phyloP scores from a whole-genome alignment of 2,888 invertebrate species.

The Hermaeophaga mercurialis region DNA sequence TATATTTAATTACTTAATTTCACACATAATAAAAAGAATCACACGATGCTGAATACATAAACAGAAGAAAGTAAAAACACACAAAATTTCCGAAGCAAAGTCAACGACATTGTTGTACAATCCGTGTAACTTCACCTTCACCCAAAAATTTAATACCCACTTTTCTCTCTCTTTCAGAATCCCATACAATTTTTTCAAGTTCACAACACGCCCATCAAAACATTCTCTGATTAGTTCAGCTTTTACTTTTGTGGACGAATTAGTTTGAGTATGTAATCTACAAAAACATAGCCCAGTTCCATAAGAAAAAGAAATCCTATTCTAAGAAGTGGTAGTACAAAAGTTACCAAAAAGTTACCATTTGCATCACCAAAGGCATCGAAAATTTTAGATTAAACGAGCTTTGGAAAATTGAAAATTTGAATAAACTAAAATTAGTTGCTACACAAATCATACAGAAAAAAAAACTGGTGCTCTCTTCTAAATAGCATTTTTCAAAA shows the following conservation, averaged over 20 bases:
- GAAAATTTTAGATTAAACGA: too few species aligned
- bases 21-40: too few species aligned
- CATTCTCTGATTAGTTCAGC: constrained; percentile 1
- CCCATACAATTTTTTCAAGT: constrained; percentile 1
- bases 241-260: constrained; percentile 8
- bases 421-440: too few species aligned
- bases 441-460: too few species aligned
- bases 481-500: too few species aligned
- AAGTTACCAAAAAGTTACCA: too few species aligned
- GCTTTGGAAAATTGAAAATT: too few species aligned
- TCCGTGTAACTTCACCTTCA: constrained; percentile 4
- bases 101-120: constrained; percentile 4
- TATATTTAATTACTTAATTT: too few species aligned
- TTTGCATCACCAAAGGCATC: too few species aligned
- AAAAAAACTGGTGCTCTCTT: too few species aligned
- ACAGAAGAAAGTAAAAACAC: constrained; percentile 10
- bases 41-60: constrained; percentile 1
- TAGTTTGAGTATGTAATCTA: not conserved
- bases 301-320: too few species aligned
- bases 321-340: too few species aligned
- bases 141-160: constrained; percentile 1
- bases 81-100: constrained; percentile 2
- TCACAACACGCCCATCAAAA: constrained; percentile 9
- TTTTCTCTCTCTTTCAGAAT: not conserved
- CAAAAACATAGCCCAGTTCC: constrained; percentile 2